These are phyloP conservation scores for Lasioglossum lativentre DNA, from an alignment of 2,888 invertebrate species.

Conservation along the genomic window DNA sequence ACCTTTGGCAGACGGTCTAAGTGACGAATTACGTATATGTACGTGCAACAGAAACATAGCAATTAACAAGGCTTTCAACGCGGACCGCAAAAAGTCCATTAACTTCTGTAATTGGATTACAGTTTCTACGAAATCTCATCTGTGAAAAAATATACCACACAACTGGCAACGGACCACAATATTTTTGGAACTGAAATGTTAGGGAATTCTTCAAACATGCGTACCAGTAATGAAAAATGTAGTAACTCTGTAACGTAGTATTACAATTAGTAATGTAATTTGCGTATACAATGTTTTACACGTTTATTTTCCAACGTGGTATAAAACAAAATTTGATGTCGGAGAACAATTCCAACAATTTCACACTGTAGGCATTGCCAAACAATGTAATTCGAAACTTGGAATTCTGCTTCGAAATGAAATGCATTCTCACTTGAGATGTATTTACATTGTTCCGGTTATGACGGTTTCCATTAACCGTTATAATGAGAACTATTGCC, in stretches of 20 bases:
- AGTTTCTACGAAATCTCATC: neutral
- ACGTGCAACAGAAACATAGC: neutral
- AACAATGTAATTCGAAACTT: neutral
- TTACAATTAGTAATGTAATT: neutral
- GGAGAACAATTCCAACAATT: neutral
- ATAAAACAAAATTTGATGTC: neutral
- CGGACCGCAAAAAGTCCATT: neutral
- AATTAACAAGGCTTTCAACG: conserved; percentile 1
- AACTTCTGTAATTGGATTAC: neutral
- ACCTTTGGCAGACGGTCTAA: neutral
- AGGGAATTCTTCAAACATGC: neutral
- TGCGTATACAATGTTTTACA: neutral
- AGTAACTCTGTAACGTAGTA: neutral
- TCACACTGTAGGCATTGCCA: neutral
- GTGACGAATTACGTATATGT: neutral
- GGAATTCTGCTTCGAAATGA: neutral
- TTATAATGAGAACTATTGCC: neutral
- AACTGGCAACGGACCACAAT: neutral
- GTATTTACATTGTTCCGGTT: neutral
- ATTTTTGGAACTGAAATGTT: neutral
- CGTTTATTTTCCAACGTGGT: neutral
- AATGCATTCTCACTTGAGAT: neutral
- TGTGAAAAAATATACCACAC: neutral
- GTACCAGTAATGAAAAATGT: neutral
- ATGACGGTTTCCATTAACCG: neutral